A percentile compares a stretch with the other conserved stretches of the same genome.
Evolutionary conservation across 2,888 invertebrate genomes (phyloP).

Genomic region (Periphyllus acericola): DNA sequence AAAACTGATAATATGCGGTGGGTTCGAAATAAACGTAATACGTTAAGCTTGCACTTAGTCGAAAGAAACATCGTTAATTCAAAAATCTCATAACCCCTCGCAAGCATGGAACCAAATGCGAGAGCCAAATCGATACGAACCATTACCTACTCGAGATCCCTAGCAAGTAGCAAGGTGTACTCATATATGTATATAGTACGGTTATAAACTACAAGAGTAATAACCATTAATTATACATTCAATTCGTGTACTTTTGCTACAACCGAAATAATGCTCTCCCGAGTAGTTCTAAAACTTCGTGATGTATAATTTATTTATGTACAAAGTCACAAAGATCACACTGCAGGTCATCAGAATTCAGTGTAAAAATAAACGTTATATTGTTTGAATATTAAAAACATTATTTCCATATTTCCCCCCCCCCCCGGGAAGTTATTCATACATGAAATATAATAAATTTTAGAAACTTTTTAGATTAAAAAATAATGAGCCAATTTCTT

Average conservation of each 20-base stretch:
- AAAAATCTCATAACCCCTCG: neutral
- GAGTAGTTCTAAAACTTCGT: neutral
- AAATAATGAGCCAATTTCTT: neutral
- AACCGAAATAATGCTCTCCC: neutral
- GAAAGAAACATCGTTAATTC: neutral
- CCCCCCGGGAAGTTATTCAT: neutral
- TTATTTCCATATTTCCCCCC: neutral
- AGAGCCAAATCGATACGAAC: neutral
- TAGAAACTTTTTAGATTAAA: constrained; percentile 43
- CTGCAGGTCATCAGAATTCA: neutral
- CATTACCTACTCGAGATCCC: neutral
- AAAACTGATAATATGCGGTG: neutral
- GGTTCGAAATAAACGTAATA: neutral
- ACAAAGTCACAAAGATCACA: neutral
- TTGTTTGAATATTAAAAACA: constrained; percentile 32
- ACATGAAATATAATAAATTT: neutral
- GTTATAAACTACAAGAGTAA: neutral
- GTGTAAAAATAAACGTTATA: constrained; percentile 10
- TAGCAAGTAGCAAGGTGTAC: neutral
- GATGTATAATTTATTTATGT: neutral
- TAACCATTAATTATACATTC: constrained; percentile 22
- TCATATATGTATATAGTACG: no score
- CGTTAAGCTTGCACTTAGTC: neutral
- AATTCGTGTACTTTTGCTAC: neutral
- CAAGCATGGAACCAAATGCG: neutral